Evolutionary conservation across 2,888 invertebrate species (phyloP).

Genomic region (Chymomyza caudatula): DNA sequence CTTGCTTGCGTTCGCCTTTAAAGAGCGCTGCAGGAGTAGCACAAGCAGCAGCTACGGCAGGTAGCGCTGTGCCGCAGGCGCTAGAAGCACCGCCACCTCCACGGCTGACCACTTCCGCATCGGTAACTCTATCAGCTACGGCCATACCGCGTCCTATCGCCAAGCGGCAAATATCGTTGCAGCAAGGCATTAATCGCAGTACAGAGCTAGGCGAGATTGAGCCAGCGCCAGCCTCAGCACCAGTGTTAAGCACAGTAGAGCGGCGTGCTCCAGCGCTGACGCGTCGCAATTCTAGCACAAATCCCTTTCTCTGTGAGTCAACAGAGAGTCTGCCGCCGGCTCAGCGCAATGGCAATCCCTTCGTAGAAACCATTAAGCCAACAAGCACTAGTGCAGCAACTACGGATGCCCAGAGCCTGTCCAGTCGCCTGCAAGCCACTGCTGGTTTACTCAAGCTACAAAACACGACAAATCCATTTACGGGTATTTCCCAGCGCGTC

Average conservation of each 20-base stretch:
- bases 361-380: constrained; percentile 30
- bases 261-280: constrained; percentile 45
- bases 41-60: background rate
- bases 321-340: constrained; percentile 35
- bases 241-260: constrained; percentile 6
- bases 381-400: background rate
- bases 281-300: constrained; percentile 73
- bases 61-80: constrained; percentile 51
- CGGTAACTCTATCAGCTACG: constrained; percentile 53
- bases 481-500: constrained; percentile 70
- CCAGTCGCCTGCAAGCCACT: constrained; percentile 46
- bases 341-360: constrained; percentile 59
- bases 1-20: constrained; percentile 40
- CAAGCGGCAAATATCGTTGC: constrained; percentile 73
- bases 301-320: constrained; percentile 74
- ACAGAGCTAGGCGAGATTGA: constrained; percentile 21
- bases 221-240: constrained; percentile 9
- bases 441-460: constrained; percentile 49
- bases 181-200: constrained; percentile 53
- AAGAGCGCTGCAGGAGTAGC: constrained; percentile 3
- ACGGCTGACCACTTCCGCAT: constrained; percentile 55
- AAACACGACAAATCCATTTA: constrained; percentile 68
- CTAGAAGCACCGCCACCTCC: constrained; percentile 69
- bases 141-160: constrained; percentile 76
- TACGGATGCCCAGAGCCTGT: constrained; percentile 58